Evolutionary conservation across 1,140 invertebrate genomes (phyloP).

Genomic region (Venustaconcha ellipsiformis): DNA sequence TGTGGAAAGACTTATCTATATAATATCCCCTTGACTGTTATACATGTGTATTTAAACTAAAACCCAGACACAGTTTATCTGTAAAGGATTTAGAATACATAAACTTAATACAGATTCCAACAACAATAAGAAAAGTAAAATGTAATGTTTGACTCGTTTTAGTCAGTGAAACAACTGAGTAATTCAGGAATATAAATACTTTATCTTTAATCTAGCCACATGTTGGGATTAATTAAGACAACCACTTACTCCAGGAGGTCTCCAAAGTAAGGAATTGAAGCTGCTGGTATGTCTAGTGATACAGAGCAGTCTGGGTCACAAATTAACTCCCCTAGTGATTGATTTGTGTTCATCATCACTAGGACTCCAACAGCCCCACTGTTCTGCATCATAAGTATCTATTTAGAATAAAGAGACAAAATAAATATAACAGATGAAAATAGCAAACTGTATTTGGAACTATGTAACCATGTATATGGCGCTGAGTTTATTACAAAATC

Average conservation of each 20-base stretch:
- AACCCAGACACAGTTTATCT: too few relatives aligned
- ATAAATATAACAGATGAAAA: neutral
- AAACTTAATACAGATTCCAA: too few relatives aligned
- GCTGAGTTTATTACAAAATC: neutral
- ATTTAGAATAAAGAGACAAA: slow-evolving; percentile 3
- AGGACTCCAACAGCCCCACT: slow-evolving; percentile 40
- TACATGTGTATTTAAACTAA: too few relatives aligned
- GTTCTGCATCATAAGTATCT: slow-evolving; percentile 36
- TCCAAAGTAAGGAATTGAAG: slow-evolving; percentile 18
- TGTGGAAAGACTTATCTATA: too few relatives aligned
- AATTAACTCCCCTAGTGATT: slow-evolving; percentile 37
- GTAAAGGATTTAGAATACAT: too few relatives aligned
- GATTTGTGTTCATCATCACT: slow-evolving; percentile 17
- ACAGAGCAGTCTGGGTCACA: slow-evolving; percentile 40
- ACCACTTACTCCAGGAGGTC: slow-evolving; percentile 6
- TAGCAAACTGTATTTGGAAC: neutral
- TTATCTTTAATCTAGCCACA: neutral
- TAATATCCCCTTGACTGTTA: too few relatives aligned
- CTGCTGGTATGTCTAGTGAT: slow-evolving; percentile 39
- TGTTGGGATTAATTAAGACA: neutral
- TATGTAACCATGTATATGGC: neutral
- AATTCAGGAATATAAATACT: slow-evolving; percentile 10
- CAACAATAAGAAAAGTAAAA: too few relatives aligned
- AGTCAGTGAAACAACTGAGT: neutral
- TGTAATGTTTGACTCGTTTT: too few relatives aligned